Percentiles rank a stretch among this genome's conserved stretches.
Evolutionary conservation across 2,888 invertebrate species (phyloP).

Genomic region (Philereme transversata): DNA sequence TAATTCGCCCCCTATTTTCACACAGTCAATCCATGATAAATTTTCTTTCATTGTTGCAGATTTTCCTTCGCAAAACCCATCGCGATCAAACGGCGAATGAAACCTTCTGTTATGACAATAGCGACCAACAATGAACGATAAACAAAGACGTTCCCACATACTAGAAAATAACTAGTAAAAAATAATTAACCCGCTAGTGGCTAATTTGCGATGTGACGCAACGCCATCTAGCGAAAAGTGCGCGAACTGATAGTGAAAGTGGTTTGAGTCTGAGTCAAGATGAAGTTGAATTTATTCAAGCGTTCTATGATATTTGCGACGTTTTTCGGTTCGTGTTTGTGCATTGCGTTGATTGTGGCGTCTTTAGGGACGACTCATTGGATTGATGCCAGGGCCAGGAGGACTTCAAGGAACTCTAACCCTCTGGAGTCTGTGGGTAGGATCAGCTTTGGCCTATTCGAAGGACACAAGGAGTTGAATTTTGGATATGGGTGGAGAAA

Average conservation of each 20-base stretch:
- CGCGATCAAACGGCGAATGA: conserved; percentile 48
- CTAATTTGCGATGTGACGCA: conserved; percentile 65
- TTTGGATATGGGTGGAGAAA: conserved; percentile 90
- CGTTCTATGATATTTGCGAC: conserved; percentile 92
- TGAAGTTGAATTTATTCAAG: conserved; percentile 88
- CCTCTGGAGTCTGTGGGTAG: conserved; percentile 88
- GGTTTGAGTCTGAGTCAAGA: conserved; percentile 53
- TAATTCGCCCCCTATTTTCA: background rate
- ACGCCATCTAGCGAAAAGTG: conserved; percentile 65
- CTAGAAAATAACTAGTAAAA: conserved; percentile 62
- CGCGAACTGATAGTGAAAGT: conserved; percentile 62
- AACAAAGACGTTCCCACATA: conserved; percentile 52
- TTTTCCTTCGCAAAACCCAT: conserved; percentile 54
- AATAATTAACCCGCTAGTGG: conserved; percentile 37
- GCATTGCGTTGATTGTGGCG: conserved; percentile 90
- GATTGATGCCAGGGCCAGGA: conserved; percentile 89
- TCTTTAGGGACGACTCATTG: conserved; percentile 94
- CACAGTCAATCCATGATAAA: conserved; percentile 17
- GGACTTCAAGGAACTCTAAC: conserved; percentile 86
- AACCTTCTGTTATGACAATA: conserved; percentile 50
- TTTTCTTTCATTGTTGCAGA: conserved; percentile 65
- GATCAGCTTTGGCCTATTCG: conserved; percentile 93
- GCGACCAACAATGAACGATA: conserved; percentile 57
- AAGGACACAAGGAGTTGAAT: conserved; percentile 92
- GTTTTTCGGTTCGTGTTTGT: conserved; percentile 90